Evolutionary conservation across 2,888 invertebrate genomes (phyloP).

Genomic region (Timandra comae): DNA sequence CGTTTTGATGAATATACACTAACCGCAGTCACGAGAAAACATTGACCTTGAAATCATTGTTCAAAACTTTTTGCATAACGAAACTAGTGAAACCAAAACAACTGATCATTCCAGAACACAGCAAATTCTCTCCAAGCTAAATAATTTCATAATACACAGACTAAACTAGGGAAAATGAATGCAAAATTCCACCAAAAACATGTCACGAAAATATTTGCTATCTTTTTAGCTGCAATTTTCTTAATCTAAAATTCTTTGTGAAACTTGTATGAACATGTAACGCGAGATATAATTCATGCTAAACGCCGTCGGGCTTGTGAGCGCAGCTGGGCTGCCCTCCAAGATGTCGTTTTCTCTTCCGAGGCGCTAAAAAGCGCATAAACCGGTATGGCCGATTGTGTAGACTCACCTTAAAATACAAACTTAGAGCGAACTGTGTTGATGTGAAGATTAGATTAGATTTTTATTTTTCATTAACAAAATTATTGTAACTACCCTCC

Average conservation of each 20-base stretch:
- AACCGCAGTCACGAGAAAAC: too few species aligned
- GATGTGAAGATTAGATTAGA: too few species aligned
- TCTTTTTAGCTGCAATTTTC: slow-evolving; percentile 5
- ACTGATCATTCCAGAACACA: too few species aligned
- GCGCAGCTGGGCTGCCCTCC: slow-evolving; percentile 38
- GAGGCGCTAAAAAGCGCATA: slow-evolving; percentile 68
- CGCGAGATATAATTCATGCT: slow-evolving; percentile 18
- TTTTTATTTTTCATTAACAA: too few species aligned
- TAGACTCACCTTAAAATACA: slow-evolving; percentile 22
- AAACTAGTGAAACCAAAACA: too few species aligned
- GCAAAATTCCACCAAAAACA: slow-evolving; percentile 1
- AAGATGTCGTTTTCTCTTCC: slow-evolving; percentile 53
- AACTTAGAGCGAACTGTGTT: slow-evolving; percentile 15
- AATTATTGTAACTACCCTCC: too few species aligned
- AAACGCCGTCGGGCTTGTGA: slow-evolving; percentile 22
- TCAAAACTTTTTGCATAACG: too few species aligned
- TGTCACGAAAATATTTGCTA: background rate
- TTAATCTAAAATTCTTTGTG: slow-evolving; percentile 6
- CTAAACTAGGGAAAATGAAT: too few species aligned
- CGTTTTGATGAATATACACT: too few species aligned
- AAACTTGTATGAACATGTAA: slow-evolving; percentile 11
- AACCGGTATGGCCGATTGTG: slow-evolving; percentile 55
- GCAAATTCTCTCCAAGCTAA: too few species aligned
- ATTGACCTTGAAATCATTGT: too few species aligned
- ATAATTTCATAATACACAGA: too few species aligned